Base-by-base conservation (phyloP, 2,113 vertebrate genomes). In the Anguilla japonica region DNA sequence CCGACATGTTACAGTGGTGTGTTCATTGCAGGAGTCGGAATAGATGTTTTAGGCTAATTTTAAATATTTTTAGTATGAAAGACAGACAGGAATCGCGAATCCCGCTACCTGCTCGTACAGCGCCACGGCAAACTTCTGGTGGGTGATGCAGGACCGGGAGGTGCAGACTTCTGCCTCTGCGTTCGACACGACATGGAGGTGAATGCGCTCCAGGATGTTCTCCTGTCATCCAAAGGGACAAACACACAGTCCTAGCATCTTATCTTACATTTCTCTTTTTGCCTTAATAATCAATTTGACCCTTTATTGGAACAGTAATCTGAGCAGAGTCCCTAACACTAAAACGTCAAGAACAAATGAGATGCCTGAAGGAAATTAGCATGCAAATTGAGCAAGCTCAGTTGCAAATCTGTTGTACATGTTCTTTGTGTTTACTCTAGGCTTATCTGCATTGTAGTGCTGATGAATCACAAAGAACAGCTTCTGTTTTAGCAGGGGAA, bases 61-160 rank as follows among this genome's bases (percentile, higher is more conserved):
- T 75, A 34, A 75, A 75, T 1, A 26, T 22, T 8, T 13, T 39
- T n/a, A 2, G 29, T 63, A 9, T 16, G 3, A 41, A 82, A 86
- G 60, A 75, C 56, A 29, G 86, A 18, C 82, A 75, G 46, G 67
- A 18, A 41, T 22, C 20, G 9, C 0, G 5, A 50, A 34, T 3
- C 40, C 5, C 0, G 80, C 79, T 91, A 99, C 98, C 97, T 99
- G 98, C 86, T 99, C 98, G 89, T 99, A 99, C 60, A 99, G 96
- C 1, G 98, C 99, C 98, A 99, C 99, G 40, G 98, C 97, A 93
- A 99, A 99, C 95, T 99, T 99, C 94, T 97, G 98, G 91, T 99
- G 98, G 57, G 98, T 97, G 91, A 99, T 98, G 91, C 98, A 99
- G 56, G 97, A 98, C 88, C 97, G 99, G 0, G 98, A 99, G 87